These are phyloP conservation scores for Antechinus flavipes DNA, from an alignment of 2,113 vertebrate species.

Conservation along the genomic window DNA sequence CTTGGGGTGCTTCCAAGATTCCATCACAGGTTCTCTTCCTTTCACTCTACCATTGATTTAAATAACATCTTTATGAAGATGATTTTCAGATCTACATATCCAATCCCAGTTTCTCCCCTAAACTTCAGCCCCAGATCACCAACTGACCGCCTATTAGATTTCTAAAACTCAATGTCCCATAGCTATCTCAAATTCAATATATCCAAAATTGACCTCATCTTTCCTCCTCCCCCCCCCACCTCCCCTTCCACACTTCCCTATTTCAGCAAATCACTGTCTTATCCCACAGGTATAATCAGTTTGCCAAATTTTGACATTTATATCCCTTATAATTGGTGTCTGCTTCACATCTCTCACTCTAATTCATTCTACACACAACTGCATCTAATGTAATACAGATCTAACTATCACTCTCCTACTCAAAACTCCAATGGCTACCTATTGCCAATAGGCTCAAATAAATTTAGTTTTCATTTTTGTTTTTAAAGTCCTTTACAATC, in stretches of 20 bases:
- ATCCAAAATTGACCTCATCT: neutral
- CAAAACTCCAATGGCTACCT: neutral
- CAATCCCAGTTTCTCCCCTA: no score
- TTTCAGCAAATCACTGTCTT: neutral
- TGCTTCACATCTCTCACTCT: neutral
- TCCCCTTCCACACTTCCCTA: neutral
- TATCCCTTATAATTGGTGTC: neutral
- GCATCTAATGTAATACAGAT: neutral
- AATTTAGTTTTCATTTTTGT: neutral
- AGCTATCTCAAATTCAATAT: neutral
- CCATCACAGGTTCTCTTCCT: neutral
- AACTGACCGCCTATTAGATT: neutral
- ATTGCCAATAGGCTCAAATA: neutral
- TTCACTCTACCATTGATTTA: neutral
- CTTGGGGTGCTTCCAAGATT: neutral
- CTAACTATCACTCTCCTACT: neutral
- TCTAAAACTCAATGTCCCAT: neutral
- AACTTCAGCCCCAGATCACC: neutral
- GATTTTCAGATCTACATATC: neutral
- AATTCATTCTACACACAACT: neutral
- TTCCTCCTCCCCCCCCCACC: neutral
- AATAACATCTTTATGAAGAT: neutral
- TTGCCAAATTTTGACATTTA: neutral
- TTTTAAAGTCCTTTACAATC: neutral
- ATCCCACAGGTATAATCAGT: neutral